Evolutionary conservation across 2,797 vertebrate species (phyloP).

Genomic region (Oreochromis grahami): DNA sequence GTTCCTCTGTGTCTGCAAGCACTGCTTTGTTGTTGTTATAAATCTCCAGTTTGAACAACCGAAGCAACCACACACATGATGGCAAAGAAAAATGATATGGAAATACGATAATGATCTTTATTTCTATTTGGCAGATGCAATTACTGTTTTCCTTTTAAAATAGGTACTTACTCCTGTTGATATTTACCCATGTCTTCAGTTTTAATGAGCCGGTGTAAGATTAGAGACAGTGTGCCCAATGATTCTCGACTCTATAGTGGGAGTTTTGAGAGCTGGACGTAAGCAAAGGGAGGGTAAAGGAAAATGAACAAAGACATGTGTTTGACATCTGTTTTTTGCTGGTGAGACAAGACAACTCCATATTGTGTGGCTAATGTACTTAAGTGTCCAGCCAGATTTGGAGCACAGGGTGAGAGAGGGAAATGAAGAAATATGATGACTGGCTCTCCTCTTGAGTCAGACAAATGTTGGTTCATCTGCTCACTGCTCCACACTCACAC

Average conservation of each 20-base stretch:
- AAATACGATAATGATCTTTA: slow-evolving; percentile 39
- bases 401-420: slow-evolving; percentile 30
- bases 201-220: slow-evolving; percentile 21
- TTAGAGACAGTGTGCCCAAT: slow-evolving; percentile 22
- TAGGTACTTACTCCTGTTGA: slow-evolving; percentile 4
- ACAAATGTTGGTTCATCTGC: slow-evolving; percentile 72
- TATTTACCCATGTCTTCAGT: slow-evolving; percentile 11
- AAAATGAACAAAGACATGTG: slow-evolving; percentile 37
- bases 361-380: slow-evolving; percentile 62
- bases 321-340: slow-evolving; percentile 61
- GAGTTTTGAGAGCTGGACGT: slow-evolving; percentile 4
- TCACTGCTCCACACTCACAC: slow-evolving; percentile 19
- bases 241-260: neutral
- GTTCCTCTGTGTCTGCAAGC: slow-evolving; percentile 13
- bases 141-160: slow-evolving; percentile 23
- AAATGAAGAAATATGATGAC: slow-evolving; percentile 68
- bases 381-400: slow-evolving; percentile 60
- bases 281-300: neutral
- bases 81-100: neutral
- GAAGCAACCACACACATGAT: slow-evolving; percentile 3
- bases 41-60: slow-evolving; percentile 27
- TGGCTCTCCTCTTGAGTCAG: slow-evolving; percentile 51
- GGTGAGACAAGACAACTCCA: slow-evolving; percentile 60
- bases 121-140: slow-evolving; percentile 11
- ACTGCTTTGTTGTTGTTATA: slow-evolving; percentile 35